Evolutionary conservation across 92 coral and sea anemone species (phyloP).

Genomic region (Porites evermanni): DNA sequence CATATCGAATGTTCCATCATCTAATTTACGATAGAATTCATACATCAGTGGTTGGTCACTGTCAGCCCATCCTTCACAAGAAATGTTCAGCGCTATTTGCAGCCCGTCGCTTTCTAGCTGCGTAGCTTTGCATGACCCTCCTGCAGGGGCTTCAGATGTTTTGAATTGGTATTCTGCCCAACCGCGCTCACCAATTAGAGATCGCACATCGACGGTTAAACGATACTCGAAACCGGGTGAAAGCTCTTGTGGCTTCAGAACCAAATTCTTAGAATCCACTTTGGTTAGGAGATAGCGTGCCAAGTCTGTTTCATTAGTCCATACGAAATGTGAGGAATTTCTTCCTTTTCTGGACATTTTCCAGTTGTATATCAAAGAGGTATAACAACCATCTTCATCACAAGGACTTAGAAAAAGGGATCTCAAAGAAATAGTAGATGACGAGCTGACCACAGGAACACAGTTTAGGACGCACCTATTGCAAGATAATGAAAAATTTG

Average conservation of each 20-base stretch:
- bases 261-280: slow-evolving; percentile 18
- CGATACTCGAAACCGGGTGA: background rate
- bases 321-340: background rate
- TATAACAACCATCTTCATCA: background rate
- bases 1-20: slow-evolving; percentile 9
- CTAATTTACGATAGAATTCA: background rate
- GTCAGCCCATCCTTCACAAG: slow-evolving; percentile 29
- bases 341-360: background rate
- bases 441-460: background rate
- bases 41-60: slow-evolving; percentile 5
- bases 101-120: background rate
- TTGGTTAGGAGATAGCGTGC: background rate
- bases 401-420: background rate
- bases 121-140: background rate
- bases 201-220: slow-evolving; percentile 5
- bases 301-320: background rate
- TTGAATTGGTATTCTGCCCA: slow-evolving; percentile 21
- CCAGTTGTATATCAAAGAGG: background rate
- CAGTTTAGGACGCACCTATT: slow-evolving; percentile 25
- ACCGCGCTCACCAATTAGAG: background rate
- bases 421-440: slow-evolving; percentile 20
- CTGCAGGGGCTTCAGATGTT: slow-evolving; percentile 10
- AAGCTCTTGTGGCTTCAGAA: background rate
- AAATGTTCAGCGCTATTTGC: background rate
- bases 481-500: background rate